phyloP scores from a whole-genome alignment of 2,797 vertebrate genomes.

The Sebastes kiyomatsui region DNA sequence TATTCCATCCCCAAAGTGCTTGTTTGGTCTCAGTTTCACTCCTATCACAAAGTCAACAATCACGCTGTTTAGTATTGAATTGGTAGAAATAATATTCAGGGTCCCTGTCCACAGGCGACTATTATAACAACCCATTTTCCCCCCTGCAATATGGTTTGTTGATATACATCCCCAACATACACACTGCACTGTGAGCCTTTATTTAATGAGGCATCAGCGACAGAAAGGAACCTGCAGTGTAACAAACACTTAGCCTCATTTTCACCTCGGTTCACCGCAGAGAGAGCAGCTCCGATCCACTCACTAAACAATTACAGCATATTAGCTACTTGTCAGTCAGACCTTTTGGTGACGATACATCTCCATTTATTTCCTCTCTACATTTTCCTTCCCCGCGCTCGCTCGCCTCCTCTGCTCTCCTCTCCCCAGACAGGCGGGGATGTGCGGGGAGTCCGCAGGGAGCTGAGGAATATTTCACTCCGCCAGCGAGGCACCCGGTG shows the following conservation, averaged over 20 bases:
- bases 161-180: constrained; percentile 46
- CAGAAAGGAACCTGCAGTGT: constrained; percentile 48
- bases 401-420: constrained; percentile 55
- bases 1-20: constrained; percentile 66
- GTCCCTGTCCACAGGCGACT: constrained; percentile 51
- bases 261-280: constrained; percentile 60
- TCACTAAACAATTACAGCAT: constrained; percentile 74
- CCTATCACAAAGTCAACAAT: constrained; percentile 76
- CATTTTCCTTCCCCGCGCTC: constrained; percentile 56
- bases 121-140: constrained; percentile 35
- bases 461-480: constrained; percentile 80
- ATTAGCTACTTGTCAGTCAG: constrained; percentile 81
- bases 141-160: constrained; percentile 34
- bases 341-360: constrained; percentile 76
- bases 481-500: constrained; percentile 76
- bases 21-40: constrained; percentile 77
- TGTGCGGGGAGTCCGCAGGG: constrained; percentile 76
- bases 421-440: constrained; percentile 75
- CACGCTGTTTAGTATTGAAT: constrained; percentile 60
- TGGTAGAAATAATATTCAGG: constrained; percentile 61
- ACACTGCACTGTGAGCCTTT: constrained; percentile 45
- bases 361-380: constrained; percentile 75
- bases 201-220: constrained; percentile 68
- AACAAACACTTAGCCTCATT: constrained; percentile 68
- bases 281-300: constrained; percentile 61